Base-by-base conservation (phyloP, 2,113 vertebrate genomes). In the Salvelinus namaycush region DNA sequence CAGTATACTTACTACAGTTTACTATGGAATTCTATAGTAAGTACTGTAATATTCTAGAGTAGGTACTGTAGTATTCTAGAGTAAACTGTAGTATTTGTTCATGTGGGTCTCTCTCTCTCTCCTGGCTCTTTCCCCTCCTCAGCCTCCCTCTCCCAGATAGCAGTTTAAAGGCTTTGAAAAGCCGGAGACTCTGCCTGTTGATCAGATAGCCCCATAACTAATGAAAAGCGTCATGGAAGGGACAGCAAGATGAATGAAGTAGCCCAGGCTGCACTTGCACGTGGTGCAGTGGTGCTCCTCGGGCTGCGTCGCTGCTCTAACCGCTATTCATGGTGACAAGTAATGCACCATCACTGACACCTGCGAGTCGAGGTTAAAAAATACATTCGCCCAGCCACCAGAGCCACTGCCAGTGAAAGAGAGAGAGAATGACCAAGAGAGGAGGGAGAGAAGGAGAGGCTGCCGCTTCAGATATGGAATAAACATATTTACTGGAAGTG, bases 211-310 rank as follows among this genome's bases (percentile, higher is more conserved):
- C 87, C 86, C 88, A 89, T 95, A 96, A 97, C 93, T 96, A 97
- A 97, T 97, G 96, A 95, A 96, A 96, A 96, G 93, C 90, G 94
- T 96, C 93, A 92, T 87, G 92, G 89, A 96, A 95, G 91, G 96
- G 97, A 98, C 97, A 98, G 95, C 90, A 92, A 95, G 96, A 99
- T 98, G 96, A 97, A 98, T 98, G 96, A 95, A 96, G 95, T 97
- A 93, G 94, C 92, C 95, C 79, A 72, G 86, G 91, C 92, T 75
- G 88, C 88, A 92, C 93, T 95, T 90, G 89, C 74, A 54, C 90
- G 87, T 84, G 81, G 86, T 80, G 20, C 85, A 85, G 85, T 81
- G 84, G 91, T 95, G 86, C 81, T 90, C 94, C 94, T 95, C 89
- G 93, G 91, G 94, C 93, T 69, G 90, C 92, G 80, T 84, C 84